Percentiles rank a stretch among this genome's conserved stretches.
These are phyloP conservation scores for Drosophila algonquin DNA, from an alignment of 2,888 invertebrate genomes.

Conservation along the genomic window DNA sequence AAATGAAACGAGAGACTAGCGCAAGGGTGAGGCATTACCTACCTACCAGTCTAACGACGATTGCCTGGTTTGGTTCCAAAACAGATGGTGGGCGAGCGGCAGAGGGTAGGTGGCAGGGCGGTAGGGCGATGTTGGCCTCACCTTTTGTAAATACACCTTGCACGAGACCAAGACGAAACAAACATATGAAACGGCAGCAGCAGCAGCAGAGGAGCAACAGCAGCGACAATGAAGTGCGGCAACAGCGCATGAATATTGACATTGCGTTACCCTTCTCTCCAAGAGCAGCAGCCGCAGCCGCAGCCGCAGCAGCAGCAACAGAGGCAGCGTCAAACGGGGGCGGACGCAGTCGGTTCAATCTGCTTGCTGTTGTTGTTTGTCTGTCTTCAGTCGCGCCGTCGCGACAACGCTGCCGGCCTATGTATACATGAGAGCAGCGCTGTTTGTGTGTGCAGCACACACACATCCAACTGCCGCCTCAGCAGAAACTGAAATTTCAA, in stretches of 20 bases:
- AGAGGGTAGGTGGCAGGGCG: not conserved
- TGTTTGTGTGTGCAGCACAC: conserved; percentile 45
- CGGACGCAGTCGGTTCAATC: conserved; percentile 55
- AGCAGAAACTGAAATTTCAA: conserved; percentile 72
- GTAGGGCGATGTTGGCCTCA: not conserved
- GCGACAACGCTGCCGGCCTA: conserved; percentile 63
- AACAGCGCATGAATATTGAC: conserved; percentile 76
- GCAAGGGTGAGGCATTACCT: not conserved
- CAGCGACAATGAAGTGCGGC: conserved; percentile 66
- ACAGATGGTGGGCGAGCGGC: too few relatives aligned
- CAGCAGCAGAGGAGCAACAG: conserved; percentile 38
- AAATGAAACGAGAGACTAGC: conserved; percentile 59
- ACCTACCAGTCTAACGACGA: not conserved
- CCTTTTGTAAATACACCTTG: conserved; percentile 1
- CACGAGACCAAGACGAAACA: conserved; percentile 50
- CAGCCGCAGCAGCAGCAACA: conserved; percentile 1
- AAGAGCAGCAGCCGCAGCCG: conserved; percentile 23
- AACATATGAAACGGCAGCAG: conserved; percentile 58
- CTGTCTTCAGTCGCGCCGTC: conserved; percentile 49
- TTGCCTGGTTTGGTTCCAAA: too few relatives aligned
- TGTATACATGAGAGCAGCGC: conserved; percentile 31
- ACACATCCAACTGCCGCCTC: conserved; percentile 42
- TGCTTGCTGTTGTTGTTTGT: conserved; percentile 56
- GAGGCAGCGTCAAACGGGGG: conserved; percentile 10
- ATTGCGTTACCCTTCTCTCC: conserved; percentile 71